Base-by-base conservation (phyloP, 2,113 vertebrate species). In the Poicephalus meyeri region DNA sequence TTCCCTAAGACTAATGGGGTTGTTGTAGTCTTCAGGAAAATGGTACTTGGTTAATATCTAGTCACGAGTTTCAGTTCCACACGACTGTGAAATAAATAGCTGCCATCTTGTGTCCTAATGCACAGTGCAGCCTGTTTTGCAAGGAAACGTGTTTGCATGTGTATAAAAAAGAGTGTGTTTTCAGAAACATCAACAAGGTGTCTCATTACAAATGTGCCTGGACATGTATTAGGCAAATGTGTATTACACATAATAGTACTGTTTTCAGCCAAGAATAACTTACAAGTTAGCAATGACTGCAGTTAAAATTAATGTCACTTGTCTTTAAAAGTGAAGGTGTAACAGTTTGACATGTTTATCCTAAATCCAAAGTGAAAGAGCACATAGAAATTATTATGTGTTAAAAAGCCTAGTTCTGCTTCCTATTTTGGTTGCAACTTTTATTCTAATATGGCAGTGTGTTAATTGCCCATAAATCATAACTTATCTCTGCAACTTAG, bases 111-210 rank as follows among this genome's bases (percentile, higher is more conserved):
- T 86, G 39, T 58, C 44, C 55, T 74, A 80, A 39, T 50, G n/a
- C 9, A 3, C 42, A 71, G 11, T 33, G 56, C 33, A 1, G 2
- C 53, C 61, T 84, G 52, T 71, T 95, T 60, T 71, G 70, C 52
- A 44, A 71, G 52, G 42, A 90, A 71, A 33, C 20, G 2, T 44
- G 3, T 49, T 91, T 95, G 39, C 53, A 18, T 84, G 53, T 84
- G 61, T 72, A 94, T 95, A 23, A 74, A 88, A 77, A 53, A 20
- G 42, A 89, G 31, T 28, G 28, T 21, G 11, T 81, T 35, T 80
- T 83, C 76, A 88, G 88, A 88, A 93, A 55, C 49, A 46, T 95
- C 74, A 90, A 53, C 88, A 94, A 84, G 35, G 73, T 95, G 20
- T 93, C 60, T 64, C 50, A 18, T 93, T 93, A 68, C 95, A 80